Evolutionary conservation across 2,888 invertebrate genomes (phyloP).

Genomic region (Ganaspis brasiliensis): DNA sequence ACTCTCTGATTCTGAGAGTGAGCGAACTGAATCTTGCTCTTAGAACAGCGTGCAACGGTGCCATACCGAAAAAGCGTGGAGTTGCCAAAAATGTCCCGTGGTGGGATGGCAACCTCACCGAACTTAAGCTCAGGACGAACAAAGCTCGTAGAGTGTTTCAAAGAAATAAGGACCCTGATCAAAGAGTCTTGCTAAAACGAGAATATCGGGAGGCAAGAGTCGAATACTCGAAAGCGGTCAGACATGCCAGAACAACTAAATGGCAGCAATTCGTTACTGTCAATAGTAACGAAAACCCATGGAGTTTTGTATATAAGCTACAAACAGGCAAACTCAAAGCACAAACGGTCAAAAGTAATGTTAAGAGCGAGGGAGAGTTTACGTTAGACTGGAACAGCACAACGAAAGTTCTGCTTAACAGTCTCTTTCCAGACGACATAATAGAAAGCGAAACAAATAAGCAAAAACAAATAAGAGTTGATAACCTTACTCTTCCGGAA

Average conservation of each 20-base stretch:
- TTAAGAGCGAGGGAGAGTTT: background rate
- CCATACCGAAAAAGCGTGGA: background rate
- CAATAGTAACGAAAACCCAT: conserved; percentile 3
- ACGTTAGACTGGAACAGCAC: background rate
- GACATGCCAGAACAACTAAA: background rate
- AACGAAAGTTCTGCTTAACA: too few species aligned
- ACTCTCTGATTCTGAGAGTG: background rate
- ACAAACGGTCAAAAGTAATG: background rate
- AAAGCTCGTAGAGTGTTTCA: background rate
- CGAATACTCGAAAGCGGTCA: background rate
- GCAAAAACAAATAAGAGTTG: too few species aligned
- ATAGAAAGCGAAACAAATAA: too few species aligned
- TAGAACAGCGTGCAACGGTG: background rate
- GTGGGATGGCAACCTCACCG: conserved; percentile 33
- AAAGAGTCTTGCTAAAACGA: background rate
- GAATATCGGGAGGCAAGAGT: too few species aligned
- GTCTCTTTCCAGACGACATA: too few species aligned
- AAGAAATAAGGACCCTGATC: background rate
- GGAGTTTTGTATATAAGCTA: conserved; percentile 10
- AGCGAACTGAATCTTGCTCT: background rate
- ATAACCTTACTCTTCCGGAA: too few species aligned
- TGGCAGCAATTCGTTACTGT: conserved; percentile 24
- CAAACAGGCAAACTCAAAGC: background rate
- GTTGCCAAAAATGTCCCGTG: conserved; percentile 22
- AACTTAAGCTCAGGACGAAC: background rate